Evolutionary conservation across 2,888 invertebrate genomes (phyloP).

Genomic region (Acronicta alni): DNA sequence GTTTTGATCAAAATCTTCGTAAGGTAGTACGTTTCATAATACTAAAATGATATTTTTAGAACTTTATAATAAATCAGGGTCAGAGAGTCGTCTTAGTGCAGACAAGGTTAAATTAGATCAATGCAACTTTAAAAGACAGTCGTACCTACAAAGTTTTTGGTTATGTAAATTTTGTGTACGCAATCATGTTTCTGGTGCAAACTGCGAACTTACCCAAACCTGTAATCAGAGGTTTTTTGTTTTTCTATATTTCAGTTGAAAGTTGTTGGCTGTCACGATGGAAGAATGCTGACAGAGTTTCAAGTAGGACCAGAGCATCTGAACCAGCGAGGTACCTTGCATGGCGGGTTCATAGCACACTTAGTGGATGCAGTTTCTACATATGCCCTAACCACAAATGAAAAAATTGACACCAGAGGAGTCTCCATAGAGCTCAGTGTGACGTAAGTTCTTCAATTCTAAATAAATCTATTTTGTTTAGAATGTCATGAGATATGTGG

Average conservation of each 20-base stretch:
- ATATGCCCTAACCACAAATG: slow-evolving; percentile 92
- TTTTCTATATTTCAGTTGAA: slow-evolving; percentile 68
- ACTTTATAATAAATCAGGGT: background rate
- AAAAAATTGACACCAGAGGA: slow-evolving; percentile 90
- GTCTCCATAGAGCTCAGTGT: slow-evolving; percentile 95
- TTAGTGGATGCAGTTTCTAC: slow-evolving; percentile 93
- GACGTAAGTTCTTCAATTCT: slow-evolving; percentile 88
- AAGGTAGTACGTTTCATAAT: slow-evolving; percentile 68
- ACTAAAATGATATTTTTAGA: slow-evolving; percentile 19
- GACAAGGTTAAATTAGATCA: background rate
- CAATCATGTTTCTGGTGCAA: no score
- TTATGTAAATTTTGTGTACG: no score
- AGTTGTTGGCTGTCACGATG: slow-evolving; percentile 90
- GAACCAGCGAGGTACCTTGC: slow-evolving; percentile 93
- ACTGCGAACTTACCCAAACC: background rate
- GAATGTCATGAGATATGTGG: no score
- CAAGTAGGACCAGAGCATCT: slow-evolving; percentile 92
- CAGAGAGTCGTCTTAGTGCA: no score
- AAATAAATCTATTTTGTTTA: no score
- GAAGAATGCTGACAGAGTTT: slow-evolving; percentile 93
- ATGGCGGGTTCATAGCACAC: slow-evolving; percentile 96
- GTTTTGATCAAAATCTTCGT: slow-evolving; percentile 81
- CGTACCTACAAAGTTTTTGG: slow-evolving; percentile 8
- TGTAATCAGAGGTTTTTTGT: slow-evolving; percentile 1
- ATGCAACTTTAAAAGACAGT: no score